Evolutionary conservation across 2,888 invertebrate species (phyloP), one percentile per base, ranked within the genome.

Genomic region (Trisateles emortualis): DNA sequence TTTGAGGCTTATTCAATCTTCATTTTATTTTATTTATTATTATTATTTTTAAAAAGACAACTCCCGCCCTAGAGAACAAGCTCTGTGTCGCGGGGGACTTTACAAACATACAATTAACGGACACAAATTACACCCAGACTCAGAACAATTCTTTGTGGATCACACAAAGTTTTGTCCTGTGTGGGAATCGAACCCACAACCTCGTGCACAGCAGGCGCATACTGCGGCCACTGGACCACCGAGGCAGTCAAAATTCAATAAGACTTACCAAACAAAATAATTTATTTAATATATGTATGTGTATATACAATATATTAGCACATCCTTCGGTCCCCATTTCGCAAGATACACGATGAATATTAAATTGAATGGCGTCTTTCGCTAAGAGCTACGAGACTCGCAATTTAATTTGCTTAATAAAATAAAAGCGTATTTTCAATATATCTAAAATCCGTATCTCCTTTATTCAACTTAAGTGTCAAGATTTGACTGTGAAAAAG

Each of bases 341-440:
- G 16, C 32, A 50, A 26, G 29, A 30, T 35, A 41, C 48, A 38
- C 24, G 24, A 16, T 16, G 17, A 33, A 56, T 45, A 47, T 22
- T 41, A 62, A 47, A 54, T 53, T 43, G 33, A 62, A 61, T 14
- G 39, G 5, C 17, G 36, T 43, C 45, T 32, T 66, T 66, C 33
- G 45, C 54, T 67, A 47, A 44, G 17, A 47, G 39, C 62, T 22
- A 30, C 9, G 11, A 51, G 24, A 41, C 33, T 50, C 13, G 1
- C 47, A 33, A 55, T 65, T 55, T 51, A 45, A 59, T 68, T 63
- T 42, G 17, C 11, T 11, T 26, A 43, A 52, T 60, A 48, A 53
- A 64, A 52, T 49, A 14, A 11, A 30, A 51, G 39, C 29, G 22
- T 42, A 32, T 30, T 50, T 32, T 43, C 39, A 50, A 52, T 55